These are phyloP conservation scores for Dascyllus trimaculatus DNA, from an alignment of 2,113 vertebrate genomes.

Conservation along the genomic window DNA sequence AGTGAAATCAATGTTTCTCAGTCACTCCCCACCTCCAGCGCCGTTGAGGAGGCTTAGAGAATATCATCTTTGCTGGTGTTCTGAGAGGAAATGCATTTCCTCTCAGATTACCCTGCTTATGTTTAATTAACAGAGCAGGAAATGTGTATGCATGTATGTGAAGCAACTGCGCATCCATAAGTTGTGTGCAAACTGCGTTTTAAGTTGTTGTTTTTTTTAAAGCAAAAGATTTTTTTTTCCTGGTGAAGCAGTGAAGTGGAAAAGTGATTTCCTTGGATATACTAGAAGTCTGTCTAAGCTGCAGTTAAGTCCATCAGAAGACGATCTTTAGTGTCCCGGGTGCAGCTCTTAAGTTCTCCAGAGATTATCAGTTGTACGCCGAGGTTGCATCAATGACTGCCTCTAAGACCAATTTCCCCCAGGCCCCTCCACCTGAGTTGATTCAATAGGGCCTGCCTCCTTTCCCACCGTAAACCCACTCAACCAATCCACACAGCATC, in stretches of 20 bases:
- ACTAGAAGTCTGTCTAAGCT: constrained; percentile 16
- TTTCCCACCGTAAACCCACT: constrained; percentile 54
- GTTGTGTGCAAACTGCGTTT: constrained; percentile 17
- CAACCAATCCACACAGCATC: constrained; percentile 31
- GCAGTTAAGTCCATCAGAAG: constrained; percentile 47
- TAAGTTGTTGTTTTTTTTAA: constrained; percentile 6
- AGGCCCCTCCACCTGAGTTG: constrained; percentile 55
- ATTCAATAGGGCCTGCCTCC: constrained; percentile 60
- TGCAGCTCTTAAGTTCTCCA: constrained; percentile 31
- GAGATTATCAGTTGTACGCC: constrained; percentile 41
- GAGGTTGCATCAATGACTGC: constrained; percentile 55
- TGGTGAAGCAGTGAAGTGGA: not conserved
- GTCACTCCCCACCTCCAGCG: constrained; percentile 32
- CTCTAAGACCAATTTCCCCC: constrained; percentile 58
- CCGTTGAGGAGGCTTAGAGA: constrained; percentile 33
- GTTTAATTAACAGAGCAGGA: constrained; percentile 51
- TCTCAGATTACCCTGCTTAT: constrained; percentile 30
- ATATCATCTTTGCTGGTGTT: constrained; percentile 46
- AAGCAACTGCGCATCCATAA: not conserved
- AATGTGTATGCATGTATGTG: not conserved
- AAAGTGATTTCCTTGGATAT: constrained; percentile 15
- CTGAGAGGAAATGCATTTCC: constrained; percentile 42
- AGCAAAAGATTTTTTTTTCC: not conserved
- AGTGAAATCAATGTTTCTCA: constrained; percentile 72
- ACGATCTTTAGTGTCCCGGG: not conserved